These are phyloP conservation scores for Agonopterix subpropinquella DNA, from an alignment of 2,888 invertebrate species.

Conservation along the genomic window DNA sequence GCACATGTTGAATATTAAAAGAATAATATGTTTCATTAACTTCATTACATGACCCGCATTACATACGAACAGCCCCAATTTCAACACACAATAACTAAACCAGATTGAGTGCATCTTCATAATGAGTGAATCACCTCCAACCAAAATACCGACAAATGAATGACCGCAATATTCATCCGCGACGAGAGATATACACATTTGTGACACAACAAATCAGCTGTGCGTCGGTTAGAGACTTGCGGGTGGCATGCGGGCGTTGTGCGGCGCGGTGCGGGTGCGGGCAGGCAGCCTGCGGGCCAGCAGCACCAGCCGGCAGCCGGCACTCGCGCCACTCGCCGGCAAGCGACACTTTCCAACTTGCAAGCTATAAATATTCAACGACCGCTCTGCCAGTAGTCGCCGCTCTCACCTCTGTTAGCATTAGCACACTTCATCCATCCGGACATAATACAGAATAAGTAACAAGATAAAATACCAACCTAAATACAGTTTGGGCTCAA, in stretches of 20 bases:
- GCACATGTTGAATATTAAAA: too few species aligned
- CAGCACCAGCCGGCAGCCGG: conserved; percentile 13
- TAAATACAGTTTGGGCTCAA: conserved; percentile 74
- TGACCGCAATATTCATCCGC: conserved; percentile 32
- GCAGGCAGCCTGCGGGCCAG: not conserved
- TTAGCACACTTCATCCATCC: conserved; percentile 4
- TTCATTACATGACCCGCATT: not conserved
- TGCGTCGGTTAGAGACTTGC: conserved; percentile 22
- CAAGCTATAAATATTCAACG: conserved; percentile 64
- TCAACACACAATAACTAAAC: conserved; percentile 6
- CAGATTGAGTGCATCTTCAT: conserved; percentile 7
- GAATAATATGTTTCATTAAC: too few species aligned
- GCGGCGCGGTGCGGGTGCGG: conserved; percentile 4
- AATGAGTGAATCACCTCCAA: conserved; percentile 19
- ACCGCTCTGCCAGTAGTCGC: conserved; percentile 34
- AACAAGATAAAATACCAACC: conserved; percentile 49
- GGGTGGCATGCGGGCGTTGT: conserved; percentile 18
- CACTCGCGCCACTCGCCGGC: conserved; percentile 18
- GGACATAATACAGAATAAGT: conserved; percentile 19
- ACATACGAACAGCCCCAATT: not conserved
- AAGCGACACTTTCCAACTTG: conserved; percentile 60
- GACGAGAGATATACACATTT: conserved; percentile 28
- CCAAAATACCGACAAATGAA: conserved; percentile 30
- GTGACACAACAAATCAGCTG: conserved; percentile 58
- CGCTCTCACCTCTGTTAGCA: conserved; percentile 32